Conservation (phyloP, 2,113 vertebrate species). For the Beaufortia kweichowensis region DNA sequence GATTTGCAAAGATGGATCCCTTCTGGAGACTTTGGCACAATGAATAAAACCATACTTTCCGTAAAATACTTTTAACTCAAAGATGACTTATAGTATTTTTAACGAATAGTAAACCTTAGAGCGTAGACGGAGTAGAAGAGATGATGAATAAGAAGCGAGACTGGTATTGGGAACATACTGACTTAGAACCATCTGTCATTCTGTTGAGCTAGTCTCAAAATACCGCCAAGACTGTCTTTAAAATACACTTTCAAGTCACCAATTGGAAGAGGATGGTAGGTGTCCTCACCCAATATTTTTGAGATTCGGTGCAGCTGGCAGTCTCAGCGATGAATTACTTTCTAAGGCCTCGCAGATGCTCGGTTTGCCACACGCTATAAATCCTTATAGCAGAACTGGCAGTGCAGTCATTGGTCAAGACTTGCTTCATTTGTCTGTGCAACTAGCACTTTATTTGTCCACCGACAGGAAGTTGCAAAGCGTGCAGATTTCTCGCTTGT, state of each 20-base stretch:
- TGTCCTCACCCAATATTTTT: background rate
- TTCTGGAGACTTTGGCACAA: slow-evolving; percentile 9
- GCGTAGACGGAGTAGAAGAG: background rate
- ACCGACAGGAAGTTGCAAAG: background rate
- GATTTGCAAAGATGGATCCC: slow-evolving; percentile 13
- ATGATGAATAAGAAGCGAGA: background rate
- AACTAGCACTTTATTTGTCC: slow-evolving; percentile 54
- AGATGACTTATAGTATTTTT: background rate
- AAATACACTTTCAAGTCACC: background rate
- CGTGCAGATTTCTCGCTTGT: slow-evolving; percentile 18
- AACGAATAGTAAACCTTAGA: background rate
- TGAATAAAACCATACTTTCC: background rate
- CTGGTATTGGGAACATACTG: background rate
- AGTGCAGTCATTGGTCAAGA: slow-evolving; percentile 59
- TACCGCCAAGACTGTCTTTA: background rate
- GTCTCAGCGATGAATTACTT: slow-evolving; percentile 41
- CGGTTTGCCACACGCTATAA: slow-evolving; percentile 51
- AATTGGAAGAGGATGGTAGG: background rate
- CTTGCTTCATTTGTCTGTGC: slow-evolving; percentile 59
- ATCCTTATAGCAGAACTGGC: slow-evolving; percentile 63
- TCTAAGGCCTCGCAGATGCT: slow-evolving; percentile 50
- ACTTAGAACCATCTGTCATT: slow-evolving; percentile 11
- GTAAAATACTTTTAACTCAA: background rate
- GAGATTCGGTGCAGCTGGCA: slow-evolving; percentile 34
- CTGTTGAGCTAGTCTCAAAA: background rate